A percentile compares a stretch with the other conserved stretches of the same genome.
These are phyloP conservation scores for Isurus oxyrinchus DNA, from an alignment of 2,113 vertebrate species.

Conservation along the genomic window DNA sequence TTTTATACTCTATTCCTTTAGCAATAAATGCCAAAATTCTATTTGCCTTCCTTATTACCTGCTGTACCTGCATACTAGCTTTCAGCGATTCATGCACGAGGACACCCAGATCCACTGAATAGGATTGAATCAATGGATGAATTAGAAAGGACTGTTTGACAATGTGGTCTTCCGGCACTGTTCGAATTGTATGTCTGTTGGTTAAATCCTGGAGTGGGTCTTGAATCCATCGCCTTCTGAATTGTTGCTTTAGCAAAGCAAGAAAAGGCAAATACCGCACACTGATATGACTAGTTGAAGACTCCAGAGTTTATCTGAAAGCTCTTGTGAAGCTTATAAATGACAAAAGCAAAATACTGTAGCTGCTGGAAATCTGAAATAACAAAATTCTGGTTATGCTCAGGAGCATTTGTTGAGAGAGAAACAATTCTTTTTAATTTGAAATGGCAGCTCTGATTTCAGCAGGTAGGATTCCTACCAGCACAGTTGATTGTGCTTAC, in stretches of 20 bases:
- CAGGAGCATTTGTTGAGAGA: too few species aligned
- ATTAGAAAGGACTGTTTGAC: background rate
- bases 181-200: background rate
- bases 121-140: too few species aligned
- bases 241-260: background rate
- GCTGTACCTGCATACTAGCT: too few species aligned
- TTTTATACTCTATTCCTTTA: too few species aligned
- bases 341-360: background rate
- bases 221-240: background rate
- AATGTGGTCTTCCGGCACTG: background rate
- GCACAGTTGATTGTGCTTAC: background rate
- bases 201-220: background rate
- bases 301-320: background rate
- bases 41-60: too few species aligned
- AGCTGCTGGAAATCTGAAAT: too few species aligned
- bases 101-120: background rate
- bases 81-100: too few species aligned
- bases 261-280: background rate
- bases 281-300: background rate
- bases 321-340: background rate
- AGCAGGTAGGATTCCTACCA: background rate
- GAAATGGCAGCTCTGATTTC: background rate
- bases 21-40: too few species aligned
- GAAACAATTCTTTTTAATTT: too few species aligned
- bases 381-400: too few species aligned